Conservation (phyloP, 2,797 vertebrate genomes). For the Falco peregrinus region DNA sequence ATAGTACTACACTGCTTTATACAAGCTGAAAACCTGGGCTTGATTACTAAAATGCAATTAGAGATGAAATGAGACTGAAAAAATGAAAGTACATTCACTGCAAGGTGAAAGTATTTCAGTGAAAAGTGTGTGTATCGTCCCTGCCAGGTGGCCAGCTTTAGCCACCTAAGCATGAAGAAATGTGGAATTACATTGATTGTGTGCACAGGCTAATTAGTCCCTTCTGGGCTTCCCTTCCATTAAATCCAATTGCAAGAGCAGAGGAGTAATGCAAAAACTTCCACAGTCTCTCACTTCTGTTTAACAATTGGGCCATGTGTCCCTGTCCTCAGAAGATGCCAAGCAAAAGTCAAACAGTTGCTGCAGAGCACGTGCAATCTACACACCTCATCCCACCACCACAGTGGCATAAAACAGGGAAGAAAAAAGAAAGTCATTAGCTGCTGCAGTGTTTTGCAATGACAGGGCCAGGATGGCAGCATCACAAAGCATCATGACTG, state of each 20-base stretch:
- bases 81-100: not conserved
- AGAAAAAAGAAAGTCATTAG: not conserved
- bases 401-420: not conserved
- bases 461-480: not conserved
- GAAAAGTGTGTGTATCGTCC: accelerated
- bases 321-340: not conserved
- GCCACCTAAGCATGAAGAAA: not conserved
- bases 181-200: not conserved
- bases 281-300: not conserved
- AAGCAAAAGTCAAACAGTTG: too few relatives aligned
- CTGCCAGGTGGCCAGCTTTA: not conserved
- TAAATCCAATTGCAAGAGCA: not conserved
- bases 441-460: not conserved
- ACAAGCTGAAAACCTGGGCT: not conserved
- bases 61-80: not conserved
- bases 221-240: not conserved
- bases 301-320: not conserved
- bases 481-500: not conserved
- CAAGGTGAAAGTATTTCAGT: not conserved
- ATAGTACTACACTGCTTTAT: accelerated
- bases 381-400: not conserved
- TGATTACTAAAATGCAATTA: not conserved
- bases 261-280: not conserved
- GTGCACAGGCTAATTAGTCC: not conserved
- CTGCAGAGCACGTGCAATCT: not conserved